Conservation (phyloP, 2,113 vertebrate species). For the Malurus alboscapulatus region DNA sequence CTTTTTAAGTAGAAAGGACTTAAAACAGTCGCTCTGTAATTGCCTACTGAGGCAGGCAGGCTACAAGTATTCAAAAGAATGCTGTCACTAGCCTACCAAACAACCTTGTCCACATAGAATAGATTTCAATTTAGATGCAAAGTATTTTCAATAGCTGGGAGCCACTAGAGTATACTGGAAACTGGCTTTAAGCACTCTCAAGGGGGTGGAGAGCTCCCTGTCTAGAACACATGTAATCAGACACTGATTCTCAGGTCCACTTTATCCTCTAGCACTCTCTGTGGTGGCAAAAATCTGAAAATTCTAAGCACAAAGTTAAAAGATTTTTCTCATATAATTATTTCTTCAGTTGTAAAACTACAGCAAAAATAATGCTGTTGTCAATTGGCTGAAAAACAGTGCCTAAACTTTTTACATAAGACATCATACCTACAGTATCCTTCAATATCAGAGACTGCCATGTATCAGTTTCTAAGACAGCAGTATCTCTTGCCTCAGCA, state of each 20-base stretch:
- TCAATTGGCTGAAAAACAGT: not conserved
- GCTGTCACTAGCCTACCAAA: not conserved
- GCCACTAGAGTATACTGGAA: not conserved
- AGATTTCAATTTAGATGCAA: slow-evolving; percentile 18
- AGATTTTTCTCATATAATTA: not conserved
- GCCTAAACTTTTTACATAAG: not conserved
- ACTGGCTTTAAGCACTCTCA: not conserved
- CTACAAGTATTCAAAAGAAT: not conserved
- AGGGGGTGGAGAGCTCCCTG: not conserved
- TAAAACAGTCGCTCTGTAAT: not conserved
- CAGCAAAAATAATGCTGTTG: not conserved
- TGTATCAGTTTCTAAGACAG: not conserved
- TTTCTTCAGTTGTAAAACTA: not conserved
- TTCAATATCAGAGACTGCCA: not conserved
- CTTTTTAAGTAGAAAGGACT: not conserved
- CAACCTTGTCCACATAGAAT: not conserved
- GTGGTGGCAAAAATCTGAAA: not conserved
- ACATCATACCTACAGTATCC: not conserved
- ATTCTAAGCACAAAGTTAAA: not conserved
- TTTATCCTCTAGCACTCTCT: not conserved
- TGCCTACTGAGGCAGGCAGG: not conserved
- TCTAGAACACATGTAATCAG: not conserved
- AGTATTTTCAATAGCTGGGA: not conserved
- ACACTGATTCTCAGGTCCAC: not conserved
- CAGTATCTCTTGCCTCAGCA: not conserved